Percentiles rank a stretch among this genome's conserved stretches.
These are phyloP conservation scores for Parnassius orleans DNA, from an alignment of 2,888 invertebrate species.

Conservation along the genomic window DNA sequence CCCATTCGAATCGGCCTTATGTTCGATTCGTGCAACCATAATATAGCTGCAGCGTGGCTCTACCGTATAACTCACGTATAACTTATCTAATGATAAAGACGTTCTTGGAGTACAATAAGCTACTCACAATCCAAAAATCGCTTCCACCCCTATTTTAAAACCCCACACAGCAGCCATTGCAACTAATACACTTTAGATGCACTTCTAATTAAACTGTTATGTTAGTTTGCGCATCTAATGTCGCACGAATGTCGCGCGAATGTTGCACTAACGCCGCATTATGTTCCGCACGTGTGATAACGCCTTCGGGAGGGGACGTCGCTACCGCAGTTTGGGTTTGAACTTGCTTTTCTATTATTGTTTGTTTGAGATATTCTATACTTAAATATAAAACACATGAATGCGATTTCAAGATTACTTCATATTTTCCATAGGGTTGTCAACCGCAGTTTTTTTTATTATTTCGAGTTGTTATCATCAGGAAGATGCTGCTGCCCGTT, in stretches of 20 bases:
- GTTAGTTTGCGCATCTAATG: slow-evolving; percentile 66
- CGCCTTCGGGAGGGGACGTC: slow-evolving; percentile 34
- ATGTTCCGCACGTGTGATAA: slow-evolving; percentile 50
- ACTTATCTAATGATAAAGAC: too few relatives aligned
- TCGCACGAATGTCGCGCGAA: slow-evolving; percentile 54
- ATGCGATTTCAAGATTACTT: background rate
- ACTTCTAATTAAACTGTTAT: slow-evolving; percentile 77
- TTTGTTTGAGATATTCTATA: slow-evolving; percentile 10
- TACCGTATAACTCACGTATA: too few relatives aligned
- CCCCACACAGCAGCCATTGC: slow-evolving; percentile 43
- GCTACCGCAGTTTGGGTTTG: slow-evolving; percentile 25
- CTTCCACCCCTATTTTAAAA: slow-evolving; percentile 31
- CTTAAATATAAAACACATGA: background rate
- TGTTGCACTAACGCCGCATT: slow-evolving; percentile 46
- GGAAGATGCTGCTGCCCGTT: too few relatives aligned
- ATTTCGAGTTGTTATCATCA: too few relatives aligned
- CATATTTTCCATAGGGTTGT: too few relatives aligned
- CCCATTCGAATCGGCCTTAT: too few relatives aligned
- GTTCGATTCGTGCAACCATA: too few relatives aligned
- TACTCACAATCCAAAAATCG: slow-evolving; percentile 9
- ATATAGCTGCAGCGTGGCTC: too few relatives aligned
- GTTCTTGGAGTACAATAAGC: too few relatives aligned
- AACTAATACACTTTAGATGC: slow-evolving; percentile 65
- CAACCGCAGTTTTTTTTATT: too few relatives aligned
- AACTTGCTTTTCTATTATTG: slow-evolving; percentile 2